Evolutionary conservation across 2,888 invertebrate genomes (phyloP).

Genomic region (Drosophila paranaensis): DNA sequence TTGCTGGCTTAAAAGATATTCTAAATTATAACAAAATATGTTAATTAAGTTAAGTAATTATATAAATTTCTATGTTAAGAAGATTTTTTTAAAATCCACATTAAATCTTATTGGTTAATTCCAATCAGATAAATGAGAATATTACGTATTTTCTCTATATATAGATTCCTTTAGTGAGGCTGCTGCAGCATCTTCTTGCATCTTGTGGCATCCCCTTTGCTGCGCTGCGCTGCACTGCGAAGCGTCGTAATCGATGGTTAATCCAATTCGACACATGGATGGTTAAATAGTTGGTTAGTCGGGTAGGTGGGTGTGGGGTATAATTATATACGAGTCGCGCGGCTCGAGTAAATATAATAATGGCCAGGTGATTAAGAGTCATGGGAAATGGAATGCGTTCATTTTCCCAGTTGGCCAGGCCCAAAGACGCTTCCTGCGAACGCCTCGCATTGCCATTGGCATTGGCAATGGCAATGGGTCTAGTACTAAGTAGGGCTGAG

Average conservation of each 20-base stretch:
- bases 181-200: neutral
- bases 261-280: slow-evolving; percentile 69
- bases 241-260: slow-evolving; percentile 55
- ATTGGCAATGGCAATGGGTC: slow-evolving; percentile 12
- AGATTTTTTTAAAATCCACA: neutral
- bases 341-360: slow-evolving; percentile 72
- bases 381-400: slow-evolving; percentile 76
- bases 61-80: too few relatives aligned
- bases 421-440: slow-evolving; percentile 26
- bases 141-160: neutral
- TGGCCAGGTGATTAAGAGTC: slow-evolving; percentile 75
- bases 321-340: slow-evolving; percentile 61
- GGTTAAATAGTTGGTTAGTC: slow-evolving; percentile 41
- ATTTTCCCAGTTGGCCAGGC: slow-evolving; percentile 71
- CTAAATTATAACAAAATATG: too few relatives aligned
- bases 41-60: too few relatives aligned
- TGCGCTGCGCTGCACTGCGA: slow-evolving; percentile 4
- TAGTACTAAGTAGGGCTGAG: slow-evolving; percentile 35
- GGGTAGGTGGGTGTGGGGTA: slow-evolving; percentile 60
- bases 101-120: neutral
- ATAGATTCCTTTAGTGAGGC: neutral
- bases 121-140: slow-evolving; percentile 3
- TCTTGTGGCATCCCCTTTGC: neutral
- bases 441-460: slow-evolving; percentile 16
- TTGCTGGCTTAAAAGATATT: too few relatives aligned